phyloP scores from a whole-genome alignment of 2,113 vertebrate genomes.

The Sigmodon hispidus region DNA sequence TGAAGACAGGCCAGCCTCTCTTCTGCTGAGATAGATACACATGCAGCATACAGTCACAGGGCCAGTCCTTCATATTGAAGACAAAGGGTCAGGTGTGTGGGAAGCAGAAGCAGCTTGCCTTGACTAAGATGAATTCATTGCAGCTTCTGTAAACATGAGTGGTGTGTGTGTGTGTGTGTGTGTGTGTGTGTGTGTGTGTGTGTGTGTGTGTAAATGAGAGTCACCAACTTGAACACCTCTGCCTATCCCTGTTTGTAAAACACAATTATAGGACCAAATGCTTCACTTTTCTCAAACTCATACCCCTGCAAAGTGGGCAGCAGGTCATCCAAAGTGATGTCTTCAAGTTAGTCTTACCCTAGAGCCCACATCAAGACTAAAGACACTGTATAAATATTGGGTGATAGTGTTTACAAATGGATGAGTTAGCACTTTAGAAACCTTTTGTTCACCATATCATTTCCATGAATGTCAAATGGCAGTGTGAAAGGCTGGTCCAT shows the following conservation, averaged over 20 bases:
- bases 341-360: not conserved
- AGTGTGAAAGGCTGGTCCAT: conserved; percentile 9
- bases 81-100: not conserved
- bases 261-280: not conserved
- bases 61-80: not conserved
- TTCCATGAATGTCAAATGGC: not conserved
- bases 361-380: not conserved
- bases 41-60: not conserved
- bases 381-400: not conserved
- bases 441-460: not conserved
- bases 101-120: not conserved
- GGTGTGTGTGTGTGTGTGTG: not conserved
- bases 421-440: not conserved
- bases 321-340: not conserved
- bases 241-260: conserved; percentile 66
- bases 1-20: not conserved
- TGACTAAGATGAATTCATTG: conserved; percentile 14
- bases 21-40: not conserved
- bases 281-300: conserved; percentile 34
- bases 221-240: conserved; percentile 21
- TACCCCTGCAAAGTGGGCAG: not conserved
- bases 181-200: not conserved
- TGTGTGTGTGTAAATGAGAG: conserved; percentile 30
- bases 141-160: not conserved
- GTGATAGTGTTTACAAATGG: not conserved